Evolutionary conservation across 1,140 invertebrate genomes (phyloP), one percentile per base, ranked within the genome.

Genomic region (Conopomorpha cramerella): DNA sequence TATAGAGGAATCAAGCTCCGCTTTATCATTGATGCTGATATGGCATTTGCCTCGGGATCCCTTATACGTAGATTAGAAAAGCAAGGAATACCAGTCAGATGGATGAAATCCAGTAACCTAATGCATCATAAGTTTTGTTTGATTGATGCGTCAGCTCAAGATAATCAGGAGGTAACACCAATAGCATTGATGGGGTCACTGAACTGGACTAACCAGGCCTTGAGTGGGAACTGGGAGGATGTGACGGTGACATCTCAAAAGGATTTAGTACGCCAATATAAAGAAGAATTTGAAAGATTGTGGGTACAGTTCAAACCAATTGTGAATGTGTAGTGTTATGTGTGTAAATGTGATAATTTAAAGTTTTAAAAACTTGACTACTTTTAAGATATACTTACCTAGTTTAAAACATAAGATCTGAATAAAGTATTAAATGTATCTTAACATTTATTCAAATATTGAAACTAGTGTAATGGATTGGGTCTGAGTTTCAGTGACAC

Each of bases 81-180:
- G 27, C 52, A 57, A 23, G 52, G 56, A 7, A 61, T 76, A 31
- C 53, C 54, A 14, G 55, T 73, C 1, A 49, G 68, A n/a, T 76
- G 67, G 67, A 64, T 60, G 50, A 73, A 76, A 37, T 64, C 66
- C 2, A 57, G 57, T 3, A 62, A 60, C 17, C 30, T 76, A 8
- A 76, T 76, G 67, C 71, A 76, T 28, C 64, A 76, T 19, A 76
- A 76, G 36, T 76, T 71, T 33, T 70, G 58, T 43, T 38, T 76
- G 7, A 45, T 65, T 35, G 71, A 76, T 33, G 49, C 54, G 16
- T 29, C 38, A 8, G 36, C 16, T 34, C 43, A 40, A 11, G 31
- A 51, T 29, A 16, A 27, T 13, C 10, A 4, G 10, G 3, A 34
- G 3, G 30, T 25, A 1, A 46, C 41, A 6, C 66, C 67, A 1